Percentiles rank a stretch among this genome's conserved stretches.
Evolutionary conservation across 2,888 invertebrate species (phyloP).

Genomic region (Leptopterna dolabrata): DNA sequence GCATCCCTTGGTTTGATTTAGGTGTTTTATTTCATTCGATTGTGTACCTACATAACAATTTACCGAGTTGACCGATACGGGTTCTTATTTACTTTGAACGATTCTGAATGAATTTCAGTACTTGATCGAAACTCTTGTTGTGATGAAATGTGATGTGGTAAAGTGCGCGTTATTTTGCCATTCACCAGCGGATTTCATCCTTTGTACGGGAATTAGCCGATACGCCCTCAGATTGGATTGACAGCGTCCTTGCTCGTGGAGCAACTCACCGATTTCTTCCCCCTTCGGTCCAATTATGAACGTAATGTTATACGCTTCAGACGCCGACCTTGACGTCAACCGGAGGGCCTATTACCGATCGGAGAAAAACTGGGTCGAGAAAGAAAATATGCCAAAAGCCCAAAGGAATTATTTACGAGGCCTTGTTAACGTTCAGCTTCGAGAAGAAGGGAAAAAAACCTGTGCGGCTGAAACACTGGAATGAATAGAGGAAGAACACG

Average conservation of each 20-base stretch:
- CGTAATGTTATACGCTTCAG: not conserved
- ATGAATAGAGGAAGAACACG: conserved; percentile 12
- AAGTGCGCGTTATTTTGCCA: no score
- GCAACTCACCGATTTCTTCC: not conserved
- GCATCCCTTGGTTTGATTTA: no score
- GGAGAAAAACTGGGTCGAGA: conserved; percentile 11
- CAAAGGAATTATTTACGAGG: not conserved
- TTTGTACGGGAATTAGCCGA: no score
- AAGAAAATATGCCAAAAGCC: conserved; percentile 14
- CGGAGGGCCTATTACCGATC: not conserved
- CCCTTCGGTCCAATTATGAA: not conserved
- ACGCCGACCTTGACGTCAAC: not conserved
- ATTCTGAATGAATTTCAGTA: no score
- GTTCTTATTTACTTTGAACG: no score
- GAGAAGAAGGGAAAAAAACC: conserved; percentile 11
- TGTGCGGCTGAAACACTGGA: conserved; percentile 5
- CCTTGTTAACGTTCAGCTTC: conserved; percentile 19
- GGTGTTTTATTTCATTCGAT: no score
- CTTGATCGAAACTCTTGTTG: no score
- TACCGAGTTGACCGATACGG: no score
- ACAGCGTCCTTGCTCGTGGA: not conserved
- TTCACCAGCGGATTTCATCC: no score
- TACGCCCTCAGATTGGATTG: not conserved
- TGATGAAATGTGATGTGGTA: no score
- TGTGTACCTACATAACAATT: no score